Conservation (phyloP, 2,888 invertebrate genomes). For the Temnothorax rugatulus region DNA sequence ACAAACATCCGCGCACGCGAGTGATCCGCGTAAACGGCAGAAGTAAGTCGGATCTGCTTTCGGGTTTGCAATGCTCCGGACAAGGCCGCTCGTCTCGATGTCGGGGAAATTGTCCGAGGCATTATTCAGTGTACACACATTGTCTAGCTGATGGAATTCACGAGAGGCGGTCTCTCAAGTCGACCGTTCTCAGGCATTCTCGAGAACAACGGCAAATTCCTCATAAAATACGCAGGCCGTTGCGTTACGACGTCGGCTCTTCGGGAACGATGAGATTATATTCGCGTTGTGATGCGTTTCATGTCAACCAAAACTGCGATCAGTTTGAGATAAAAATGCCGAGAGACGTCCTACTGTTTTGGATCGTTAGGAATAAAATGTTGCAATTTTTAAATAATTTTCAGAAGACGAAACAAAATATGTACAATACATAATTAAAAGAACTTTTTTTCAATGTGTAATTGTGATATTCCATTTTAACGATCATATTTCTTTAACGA, state of each 20-base stretch:
- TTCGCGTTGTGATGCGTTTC: background rate
- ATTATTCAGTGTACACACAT: conserved; percentile 71
- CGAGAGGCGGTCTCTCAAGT: conserved; percentile 53
- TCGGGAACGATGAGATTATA: background rate
- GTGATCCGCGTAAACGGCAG: conserved; percentile 53
- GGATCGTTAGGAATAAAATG: background rate
- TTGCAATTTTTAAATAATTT: background rate
- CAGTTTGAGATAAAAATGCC: background rate
- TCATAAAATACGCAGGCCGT: conserved; percentile 30
- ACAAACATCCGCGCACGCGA: conserved; percentile 5
- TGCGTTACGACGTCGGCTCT: background rate
- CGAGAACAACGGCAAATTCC: conserved; percentile 33
- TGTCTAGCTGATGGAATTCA: conserved; percentile 68
- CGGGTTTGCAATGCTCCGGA: conserved; percentile 57
- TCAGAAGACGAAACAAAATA: background rate
- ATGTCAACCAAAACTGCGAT: background rate
- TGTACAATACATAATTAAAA: background rate
- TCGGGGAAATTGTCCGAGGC: conserved; percentile 63
- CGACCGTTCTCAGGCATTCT: conserved; percentile 8
- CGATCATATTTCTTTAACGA: background rate
- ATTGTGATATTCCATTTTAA: background rate
- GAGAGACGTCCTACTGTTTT: background rate
- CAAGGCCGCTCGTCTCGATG: conserved; percentile 61
- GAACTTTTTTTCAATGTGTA: background rate
- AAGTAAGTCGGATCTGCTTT: conserved; percentile 52